Evolutionary conservation across 2,797 vertebrate genomes (phyloP).

Genomic region (Rhinogobio ventralis): DNA sequence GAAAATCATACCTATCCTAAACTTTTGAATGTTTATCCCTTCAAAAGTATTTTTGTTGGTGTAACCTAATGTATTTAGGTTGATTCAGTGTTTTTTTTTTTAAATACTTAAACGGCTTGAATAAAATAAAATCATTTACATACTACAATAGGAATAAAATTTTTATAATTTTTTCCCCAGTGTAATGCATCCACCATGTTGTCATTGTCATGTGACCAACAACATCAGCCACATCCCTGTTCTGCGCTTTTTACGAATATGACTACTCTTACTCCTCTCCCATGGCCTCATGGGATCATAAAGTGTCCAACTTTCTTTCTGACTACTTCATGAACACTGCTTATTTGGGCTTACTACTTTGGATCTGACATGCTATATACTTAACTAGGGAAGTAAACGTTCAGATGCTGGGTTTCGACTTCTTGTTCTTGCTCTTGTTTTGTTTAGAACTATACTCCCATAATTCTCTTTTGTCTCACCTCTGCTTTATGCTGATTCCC

Average conservation of each 20-base stretch:
- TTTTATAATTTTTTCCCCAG: no score
- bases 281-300: not conserved
- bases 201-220: not conserved
- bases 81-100: not conserved
- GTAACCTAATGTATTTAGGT: not conserved
- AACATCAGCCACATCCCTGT: not conserved
- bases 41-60: not conserved
- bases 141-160: not conserved
- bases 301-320: not conserved
- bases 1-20: not conserved
- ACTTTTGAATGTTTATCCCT: not conserved
- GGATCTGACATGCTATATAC: not conserved
- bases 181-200: not conserved
- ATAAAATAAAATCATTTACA: not conserved
- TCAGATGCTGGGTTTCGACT: not conserved
- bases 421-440: slow-evolving; percentile 12
- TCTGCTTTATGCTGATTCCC: slow-evolving; percentile 24
- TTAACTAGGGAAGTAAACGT: not conserved
- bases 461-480: slow-evolving; percentile 24
- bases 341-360: not conserved
- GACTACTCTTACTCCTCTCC: not conserved
- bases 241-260: not conserved
- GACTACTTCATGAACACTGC: not conserved
- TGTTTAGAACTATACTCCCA: slow-evolving; percentile 49
- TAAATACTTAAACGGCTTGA: no score